A percentile compares a stretch with the other conserved stretches of the same genome.
phyloP scores from a whole-genome alignment of 2,797 vertebrate genomes.

The Myotis myotis region DNA sequence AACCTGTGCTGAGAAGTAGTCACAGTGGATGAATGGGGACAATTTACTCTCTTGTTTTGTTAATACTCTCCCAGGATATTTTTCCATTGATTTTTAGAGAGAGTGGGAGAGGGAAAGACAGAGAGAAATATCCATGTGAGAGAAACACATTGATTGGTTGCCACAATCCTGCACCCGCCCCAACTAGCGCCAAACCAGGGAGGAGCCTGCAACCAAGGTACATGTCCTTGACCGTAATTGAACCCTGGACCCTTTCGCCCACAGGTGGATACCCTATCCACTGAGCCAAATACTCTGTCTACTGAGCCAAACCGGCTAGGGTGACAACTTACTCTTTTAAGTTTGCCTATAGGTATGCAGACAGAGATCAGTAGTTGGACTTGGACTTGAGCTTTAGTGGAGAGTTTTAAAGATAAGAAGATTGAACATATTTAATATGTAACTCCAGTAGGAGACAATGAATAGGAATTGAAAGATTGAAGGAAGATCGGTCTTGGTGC shows the following conservation, averaged over 20 bases:
- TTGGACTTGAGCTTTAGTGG: not conserved
- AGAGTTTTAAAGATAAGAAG: conserved; percentile 15
- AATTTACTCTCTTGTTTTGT: not conserved
- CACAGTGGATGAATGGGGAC: not conserved
- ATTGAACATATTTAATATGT: not conserved
- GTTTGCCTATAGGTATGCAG: not conserved
- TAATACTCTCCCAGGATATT: not conserved
- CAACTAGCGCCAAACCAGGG: too few relatives aligned
- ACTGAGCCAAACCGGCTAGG: too few relatives aligned
- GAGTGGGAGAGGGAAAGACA: too few relatives aligned
- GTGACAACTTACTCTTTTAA: not conserved
- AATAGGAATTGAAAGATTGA: not conserved
- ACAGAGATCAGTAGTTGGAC: not conserved
- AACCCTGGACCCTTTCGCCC: too few relatives aligned
- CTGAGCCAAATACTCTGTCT: too few relatives aligned
- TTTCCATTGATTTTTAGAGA: too few relatives aligned
- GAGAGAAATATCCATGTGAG: too few relatives aligned
- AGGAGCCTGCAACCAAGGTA: too few relatives aligned
- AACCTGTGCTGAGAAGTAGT: not conserved
- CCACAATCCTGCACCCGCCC: too few relatives aligned
- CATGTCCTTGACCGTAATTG: too few relatives aligned
- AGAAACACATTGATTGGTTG: too few relatives aligned
- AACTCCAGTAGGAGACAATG: not conserved
- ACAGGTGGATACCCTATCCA: too few relatives aligned
- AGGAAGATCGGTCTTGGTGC: not conserved